phyloP scores from a whole-genome alignment of 2,888 invertebrate genomes.

The Netelia virgata region DNA sequence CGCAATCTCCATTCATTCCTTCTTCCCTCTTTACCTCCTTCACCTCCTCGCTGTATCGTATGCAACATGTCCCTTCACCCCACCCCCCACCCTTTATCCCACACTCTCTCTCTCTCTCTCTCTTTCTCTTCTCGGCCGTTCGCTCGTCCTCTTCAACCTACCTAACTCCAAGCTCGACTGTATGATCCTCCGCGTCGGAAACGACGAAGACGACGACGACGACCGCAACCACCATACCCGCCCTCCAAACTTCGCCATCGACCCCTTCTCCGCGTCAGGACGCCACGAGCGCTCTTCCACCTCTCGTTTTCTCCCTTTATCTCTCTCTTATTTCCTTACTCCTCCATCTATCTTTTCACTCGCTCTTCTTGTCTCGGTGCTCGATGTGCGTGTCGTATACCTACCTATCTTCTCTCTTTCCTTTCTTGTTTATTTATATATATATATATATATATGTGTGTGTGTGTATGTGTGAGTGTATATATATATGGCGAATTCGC shows the following conservation, averaged over 20 bases:
- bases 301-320: background rate
- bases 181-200: slow-evolving; percentile 63
- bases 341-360: slow-evolving; percentile 7
- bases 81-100: slow-evolving; percentile 52
- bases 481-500: slow-evolving; percentile 13
- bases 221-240: slow-evolving; percentile 48
- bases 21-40: slow-evolving; percentile 69
- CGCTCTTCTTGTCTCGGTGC: slow-evolving; percentile 23
- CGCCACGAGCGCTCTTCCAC: slow-evolving; percentile 37
- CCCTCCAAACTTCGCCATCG: slow-evolving; percentile 55
- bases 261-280: slow-evolving; percentile 47
- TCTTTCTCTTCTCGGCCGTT: slow-evolving; percentile 44
- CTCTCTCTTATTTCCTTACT: slow-evolving; percentile 22
- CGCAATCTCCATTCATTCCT: slow-evolving; percentile 83
- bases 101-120: slow-evolving; percentile 62
- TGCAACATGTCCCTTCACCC: slow-evolving; percentile 48
- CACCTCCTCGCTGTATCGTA: slow-evolving; percentile 53
- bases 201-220: slow-evolving; percentile 36
- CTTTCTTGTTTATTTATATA: slow-evolving; percentile 14
- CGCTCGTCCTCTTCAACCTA: slow-evolving; percentile 53
- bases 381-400: slow-evolving; percentile 27
- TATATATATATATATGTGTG: too few relatives aligned
- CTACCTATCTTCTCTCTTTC: slow-evolving; percentile 5
- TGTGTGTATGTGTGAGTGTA: background rate
- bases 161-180: slow-evolving; percentile 34